Base-by-base conservation (phyloP, 2,113 vertebrate species). In the Dolichotis patagonum region DNA sequence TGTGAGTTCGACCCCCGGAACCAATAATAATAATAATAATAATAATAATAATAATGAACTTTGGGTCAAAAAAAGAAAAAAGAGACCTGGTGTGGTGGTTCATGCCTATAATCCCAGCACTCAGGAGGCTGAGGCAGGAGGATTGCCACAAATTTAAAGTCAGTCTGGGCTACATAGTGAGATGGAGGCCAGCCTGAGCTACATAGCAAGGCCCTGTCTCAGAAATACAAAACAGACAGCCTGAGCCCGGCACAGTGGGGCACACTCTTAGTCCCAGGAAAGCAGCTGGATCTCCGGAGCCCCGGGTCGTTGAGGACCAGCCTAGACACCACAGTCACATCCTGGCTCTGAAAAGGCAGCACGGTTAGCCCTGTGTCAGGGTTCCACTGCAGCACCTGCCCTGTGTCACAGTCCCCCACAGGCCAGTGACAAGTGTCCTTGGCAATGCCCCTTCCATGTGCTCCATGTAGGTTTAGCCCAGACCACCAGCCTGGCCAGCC, bases 181-280 rank as follows among this genome's bases (percentile, higher is more conserved):
- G 71, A 43, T 71, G 3, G 5, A 67, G 22, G 22, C 38, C 41
- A 75, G 71, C 22, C 38, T 43, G 41, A 26, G 3, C 22, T 41
- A 75, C 41, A n/a, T 16, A 14, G 54, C 30, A n/a, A 20, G 16
- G 43, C 17, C 86, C 95, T 96, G 19, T 49, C 62, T 81, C 75
- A 81, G 75, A 96, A 94, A 97, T 43, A 52, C 32, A 62, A 49
- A 92, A 69, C 49, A 41, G 38, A 56, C 91, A 56, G 49, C 32
- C 58, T 43, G 38, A 71, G 73, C 52, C 86, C 46, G n/a, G 69
- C 30, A 0, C 11, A 28, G 30, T 49, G n/a, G 52, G 30, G 17
- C 52, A 56, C 3, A 46, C 14, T 54, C 13, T 49, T 9, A 32
- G 69, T 24, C 14, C 6, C 24, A 52, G 24, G 43, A 30, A 80